Evolutionary conservation across 2,113 vertebrate genomes (phyloP), one percentile per base, ranked within the genome.

Genomic region (Cyanocitta stelleri): DNA sequence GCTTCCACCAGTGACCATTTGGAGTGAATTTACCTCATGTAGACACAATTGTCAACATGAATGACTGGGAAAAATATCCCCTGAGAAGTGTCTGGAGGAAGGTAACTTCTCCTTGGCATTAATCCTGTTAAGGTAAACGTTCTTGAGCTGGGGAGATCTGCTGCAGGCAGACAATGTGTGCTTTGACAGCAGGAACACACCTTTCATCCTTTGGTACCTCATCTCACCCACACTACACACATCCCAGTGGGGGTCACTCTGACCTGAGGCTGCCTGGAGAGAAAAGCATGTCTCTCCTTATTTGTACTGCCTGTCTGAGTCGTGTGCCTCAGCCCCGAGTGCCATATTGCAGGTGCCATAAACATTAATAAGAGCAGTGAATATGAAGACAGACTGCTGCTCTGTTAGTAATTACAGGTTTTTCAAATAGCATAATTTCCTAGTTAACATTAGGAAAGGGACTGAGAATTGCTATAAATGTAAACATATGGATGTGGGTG

Each of bases 401-500:
- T 94, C 59, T 63, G 41, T 68, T 76, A 54, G 77, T 90, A 95
- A 94, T 97, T 90, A 90, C 35, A 83, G 55, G 63, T 91, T 94
- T 93, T 89, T 90, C 93, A 89, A 94, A 91, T 77, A 90, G 30
- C 43, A 73, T 91, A 85, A 88, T 96, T 95, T 80, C 82, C 74
- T 77, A 51, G 82, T 90, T 95, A 94, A 55, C 87, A 80, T 88
- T 69, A 93, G 89, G 85, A 91, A 94, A 91, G 77, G 68, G 85
- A 74, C 72, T 83, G 67, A 87, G 67, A 93, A 95, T 86, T 90
- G 78, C 71, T 88, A 59, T 77, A 83, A 95, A 91, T 95, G 72
- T 96, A 96, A 95, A 94, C 95, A 96, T 94, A 95, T 91, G 95
- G 91, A 91, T 87, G 94, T 95, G 95, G 81, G 89, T 89, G 93